These are phyloP conservation scores for Teleopsis dalmanni DNA, from an alignment of 1,140 invertebrate species.

Conservation along the genomic window DNA sequence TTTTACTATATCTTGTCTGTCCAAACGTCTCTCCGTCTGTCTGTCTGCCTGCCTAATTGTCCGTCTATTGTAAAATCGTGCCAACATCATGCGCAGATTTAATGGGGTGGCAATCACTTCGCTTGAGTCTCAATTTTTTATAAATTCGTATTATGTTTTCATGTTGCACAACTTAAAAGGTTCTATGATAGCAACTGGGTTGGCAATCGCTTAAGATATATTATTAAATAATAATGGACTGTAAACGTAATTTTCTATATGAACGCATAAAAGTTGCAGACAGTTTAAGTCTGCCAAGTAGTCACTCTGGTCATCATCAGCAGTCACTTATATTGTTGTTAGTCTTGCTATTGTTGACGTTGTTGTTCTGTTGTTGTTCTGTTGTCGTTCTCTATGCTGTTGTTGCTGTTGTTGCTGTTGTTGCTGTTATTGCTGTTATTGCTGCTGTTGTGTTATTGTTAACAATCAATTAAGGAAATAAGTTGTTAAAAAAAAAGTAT, in stretches of 20 bases:
- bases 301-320: neutral
- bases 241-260: neutral
- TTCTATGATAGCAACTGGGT: no score
- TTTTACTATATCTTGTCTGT: no score
- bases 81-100: no score
- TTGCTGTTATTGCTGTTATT: neutral
- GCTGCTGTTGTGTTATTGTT: constrained; percentile 25
- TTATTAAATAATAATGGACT: neutral
- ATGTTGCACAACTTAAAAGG: no score
- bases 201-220: neutral
- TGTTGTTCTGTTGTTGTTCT: neutral
- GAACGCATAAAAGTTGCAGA: neutral
- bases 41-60: no score
- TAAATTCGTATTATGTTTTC: no score
- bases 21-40: no score
- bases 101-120: constrained; percentile 40
- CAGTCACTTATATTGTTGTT: neutral
- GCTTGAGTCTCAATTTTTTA: no score
- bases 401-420: neutral
- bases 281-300: neutral
- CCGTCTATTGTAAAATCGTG: no score
- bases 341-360: neutral
- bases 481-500: constrained; percentile 44
- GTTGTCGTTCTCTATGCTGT: neutral
- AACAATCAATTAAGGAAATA: constrained; percentile 44